Conservation (phyloP, 2,888 invertebrate genomes). For the Ditula angustiorana region DNA sequence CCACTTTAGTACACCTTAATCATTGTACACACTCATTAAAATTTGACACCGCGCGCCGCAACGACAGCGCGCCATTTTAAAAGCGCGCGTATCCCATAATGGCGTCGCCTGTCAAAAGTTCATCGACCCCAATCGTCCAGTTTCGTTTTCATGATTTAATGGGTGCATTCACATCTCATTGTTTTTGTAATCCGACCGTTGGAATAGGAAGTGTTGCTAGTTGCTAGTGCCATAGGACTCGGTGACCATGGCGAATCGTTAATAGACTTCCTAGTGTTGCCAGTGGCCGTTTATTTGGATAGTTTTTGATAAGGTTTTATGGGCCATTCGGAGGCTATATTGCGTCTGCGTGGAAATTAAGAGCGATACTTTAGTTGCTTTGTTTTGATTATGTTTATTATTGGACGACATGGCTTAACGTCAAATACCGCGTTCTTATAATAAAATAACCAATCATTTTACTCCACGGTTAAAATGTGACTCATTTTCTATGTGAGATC, state of each 20-base stretch:
- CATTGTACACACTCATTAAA: background rate
- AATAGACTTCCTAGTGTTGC: constrained; percentile 45
- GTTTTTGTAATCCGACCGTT: constrained; percentile 74
- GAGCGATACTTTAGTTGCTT: background rate
- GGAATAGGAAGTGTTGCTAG: constrained; percentile 61
- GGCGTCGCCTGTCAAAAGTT: constrained; percentile 69
- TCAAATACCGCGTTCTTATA: too few species aligned
- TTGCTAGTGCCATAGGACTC: constrained; percentile 31
- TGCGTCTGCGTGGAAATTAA: constrained; percentile 22
- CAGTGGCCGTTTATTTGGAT: constrained; percentile 32
- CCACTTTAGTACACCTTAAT: background rate
- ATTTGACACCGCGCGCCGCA: constrained; percentile 1
- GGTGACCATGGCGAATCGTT: constrained; percentile 53
- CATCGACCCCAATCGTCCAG: constrained; percentile 60
- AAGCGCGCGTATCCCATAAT: constrained; percentile 42
- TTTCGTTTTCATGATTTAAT: constrained; percentile 77
- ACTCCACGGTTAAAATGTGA: too few species aligned
- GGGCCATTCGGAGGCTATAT: constrained; percentile 22
- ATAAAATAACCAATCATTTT: too few species aligned
- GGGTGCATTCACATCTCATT: constrained; percentile 77
- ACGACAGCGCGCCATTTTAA: constrained; percentile 32
- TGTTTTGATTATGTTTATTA: background rate
- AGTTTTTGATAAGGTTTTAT: constrained; percentile 39
- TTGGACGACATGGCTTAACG: too few species aligned
- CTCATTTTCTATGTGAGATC: too few species aligned